A percentile compares a stretch with the other conserved stretches of the same genome.
Evolutionary conservation across 2,888 invertebrate genomes (phyloP).

Genomic region (Parnassius apollo): DNA sequence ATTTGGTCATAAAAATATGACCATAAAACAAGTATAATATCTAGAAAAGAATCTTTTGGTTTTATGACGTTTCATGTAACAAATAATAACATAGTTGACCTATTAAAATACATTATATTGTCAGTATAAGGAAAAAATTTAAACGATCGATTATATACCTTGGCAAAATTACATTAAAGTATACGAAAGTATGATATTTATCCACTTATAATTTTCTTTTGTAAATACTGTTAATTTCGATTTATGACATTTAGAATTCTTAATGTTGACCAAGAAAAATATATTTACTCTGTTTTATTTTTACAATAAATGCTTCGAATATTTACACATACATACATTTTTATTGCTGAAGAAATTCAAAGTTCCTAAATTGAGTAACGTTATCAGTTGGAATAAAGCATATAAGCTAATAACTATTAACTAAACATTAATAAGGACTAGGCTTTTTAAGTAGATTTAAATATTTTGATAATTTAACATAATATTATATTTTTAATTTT

Average conservation of each 20-base stretch:
- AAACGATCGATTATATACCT: slow-evolving; percentile 28
- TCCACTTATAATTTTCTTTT: slow-evolving; percentile 31
- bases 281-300: slow-evolving; percentile 70
- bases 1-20: slow-evolving; percentile 63
- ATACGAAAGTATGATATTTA: slow-evolving; percentile 29
- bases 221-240: slow-evolving; percentile 38
- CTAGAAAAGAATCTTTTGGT: slow-evolving; percentile 52
- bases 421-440: slow-evolving; percentile 73
- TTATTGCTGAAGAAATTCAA: slow-evolving; percentile 78
- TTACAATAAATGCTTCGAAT: slow-evolving; percentile 69
- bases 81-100: slow-evolving; percentile 49
- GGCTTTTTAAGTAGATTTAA: slow-evolving; percentile 74
- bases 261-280: slow-evolving; percentile 73
- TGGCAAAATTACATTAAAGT: slow-evolving; percentile 29
- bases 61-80: slow-evolving; percentile 46
- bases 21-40: slow-evolving; percentile 35
- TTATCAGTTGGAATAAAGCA: slow-evolving; percentile 59
- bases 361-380: slow-evolving; percentile 60
- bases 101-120: slow-evolving; percentile 31
- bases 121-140: slow-evolving; percentile 33
- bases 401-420: slow-evolving; percentile 62
- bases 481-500: slow-evolving; percentile 29
- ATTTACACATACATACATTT: slow-evolving; percentile 75
- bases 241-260: slow-evolving; percentile 57
- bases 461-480: slow-evolving; percentile 50